Base-by-base conservation (phyloP, 2,113 vertebrate species). In the Gopherus flavomarginatus region DNA sequence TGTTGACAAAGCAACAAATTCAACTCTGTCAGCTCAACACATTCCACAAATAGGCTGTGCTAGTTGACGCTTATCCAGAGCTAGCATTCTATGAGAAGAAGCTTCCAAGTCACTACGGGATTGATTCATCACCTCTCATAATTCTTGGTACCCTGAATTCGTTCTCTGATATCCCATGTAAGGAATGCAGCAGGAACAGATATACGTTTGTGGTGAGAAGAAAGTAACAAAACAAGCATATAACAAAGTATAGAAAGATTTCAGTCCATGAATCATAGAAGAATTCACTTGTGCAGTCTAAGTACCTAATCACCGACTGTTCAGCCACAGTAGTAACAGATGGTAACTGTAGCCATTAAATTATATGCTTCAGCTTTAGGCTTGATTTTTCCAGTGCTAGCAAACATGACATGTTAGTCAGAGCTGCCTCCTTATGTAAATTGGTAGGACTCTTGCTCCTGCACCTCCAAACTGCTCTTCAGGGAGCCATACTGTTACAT, bases 11-110 rank as follows among this genome's bases (percentile, higher is more conserved):
- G 44, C 8, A 96, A 24, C 44, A 56, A 92, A 6, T 56, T 62
- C 84, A 81, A 4, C 6, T 13, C 2, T 13, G 6, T 22, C 1
- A 65, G 11, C 2, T 83, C 4, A 57, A 3, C 14, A 44, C 22
- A 44, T 77, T 77, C 42, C n/a, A 22, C 72, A 77, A 77, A 44
- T 11, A 77, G 38, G 27, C 16, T 29, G 2, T 38, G 3, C 42
- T 78, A 8, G 4, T 3, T 17, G 42, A 4, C 8, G 1, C 9
- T 1, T 54, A 3, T 83, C 8, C 79, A 1, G 3, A 3, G 83
- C 27, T 3, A 80, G 22, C 79, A 47, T 2, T 3, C 22, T 83
- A 5, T n/a, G 14, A 13, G 77, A 87, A 26, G 44, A 79, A 26
- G 1, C 35, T 17, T 72, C 11, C 19, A 4, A 0, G 0, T 87